Conservation (phyloP, 2,797 vertebrate species). For the Valencia hispanica region DNA sequence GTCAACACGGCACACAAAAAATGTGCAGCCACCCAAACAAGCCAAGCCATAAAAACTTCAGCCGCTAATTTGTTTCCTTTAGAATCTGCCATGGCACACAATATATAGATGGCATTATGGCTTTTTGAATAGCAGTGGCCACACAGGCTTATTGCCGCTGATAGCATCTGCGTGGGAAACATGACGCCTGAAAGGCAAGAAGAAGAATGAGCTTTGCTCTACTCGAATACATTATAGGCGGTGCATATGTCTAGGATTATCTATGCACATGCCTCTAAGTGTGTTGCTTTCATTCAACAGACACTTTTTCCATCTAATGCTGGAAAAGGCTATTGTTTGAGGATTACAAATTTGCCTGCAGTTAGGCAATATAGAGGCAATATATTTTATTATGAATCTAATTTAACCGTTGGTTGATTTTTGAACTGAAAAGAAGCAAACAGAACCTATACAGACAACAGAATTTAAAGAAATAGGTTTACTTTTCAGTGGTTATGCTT, state of each 20-base stretch:
- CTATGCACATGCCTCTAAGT: neutral
- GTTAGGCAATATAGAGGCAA: slow-evolving; percentile 12
- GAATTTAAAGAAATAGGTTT: neutral
- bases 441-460: neutral
- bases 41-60: slow-evolving; percentile 29
- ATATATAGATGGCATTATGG: slow-evolving; percentile 48
- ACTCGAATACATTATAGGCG: slow-evolving; percentile 44
- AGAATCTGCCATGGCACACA: slow-evolving; percentile 38
- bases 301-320: slow-evolving; percentile 26
- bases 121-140: slow-evolving; percentile 56
- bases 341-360: slow-evolving; percentile 38
- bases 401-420: neutral
- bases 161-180: slow-evolving; percentile 63
- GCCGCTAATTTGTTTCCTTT: slow-evolving; percentile 51
- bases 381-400: slow-evolving; percentile 9
- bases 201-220: slow-evolving; percentile 48
- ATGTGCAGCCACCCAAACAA: slow-evolving; percentile 18
- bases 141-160: slow-evolving; percentile 51
- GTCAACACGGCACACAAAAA: slow-evolving; percentile 12
- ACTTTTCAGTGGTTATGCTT: neutral
- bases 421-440: slow-evolving; percentile 6
- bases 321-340: slow-evolving; percentile 42
- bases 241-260: slow-evolving; percentile 6
- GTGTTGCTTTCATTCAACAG: slow-evolving; percentile 4
- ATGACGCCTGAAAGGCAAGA: slow-evolving; percentile 48